Evolutionary conservation across 64 coral and sea anemone genomes (phyloP).

Genomic region (Catalaphyllia jardinei): DNA sequence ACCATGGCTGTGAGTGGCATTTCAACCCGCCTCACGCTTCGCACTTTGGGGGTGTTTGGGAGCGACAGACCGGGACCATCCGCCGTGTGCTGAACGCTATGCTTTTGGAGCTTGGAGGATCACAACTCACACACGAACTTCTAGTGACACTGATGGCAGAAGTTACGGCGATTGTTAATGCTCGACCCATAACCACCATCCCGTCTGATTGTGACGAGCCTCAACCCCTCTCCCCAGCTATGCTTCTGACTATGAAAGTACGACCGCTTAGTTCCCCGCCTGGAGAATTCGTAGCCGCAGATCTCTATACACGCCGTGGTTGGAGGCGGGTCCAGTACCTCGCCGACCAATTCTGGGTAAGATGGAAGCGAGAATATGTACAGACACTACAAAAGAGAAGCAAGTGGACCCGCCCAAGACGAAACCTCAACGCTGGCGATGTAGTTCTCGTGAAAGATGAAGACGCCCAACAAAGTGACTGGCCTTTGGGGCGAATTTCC

Average conservation of each 20-base stretch:
- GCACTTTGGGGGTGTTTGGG: slow-evolving; percentile 45
- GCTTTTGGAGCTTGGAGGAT: slow-evolving; percentile 8
- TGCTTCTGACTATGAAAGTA: neutral
- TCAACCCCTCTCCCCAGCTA: neutral
- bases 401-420: slow-evolving; percentile 15
- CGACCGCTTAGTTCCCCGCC: neutral
- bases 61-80: slow-evolving; percentile 51
- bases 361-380: slow-evolving; percentile 35
- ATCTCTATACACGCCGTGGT: slow-evolving; percentile 15
- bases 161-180: slow-evolving; percentile 23
- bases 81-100: slow-evolving; percentile 35
- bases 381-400: slow-evolving; percentile 41
- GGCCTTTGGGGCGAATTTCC: neutral
- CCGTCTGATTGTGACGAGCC: neutral
- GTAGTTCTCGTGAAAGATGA: neutral
- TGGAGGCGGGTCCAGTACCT: neutral
- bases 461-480: neutral
- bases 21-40: slow-evolving; percentile 52
- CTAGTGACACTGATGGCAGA: slow-evolving; percentile 45
- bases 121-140: slow-evolving; percentile 36
- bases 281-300: neutral
- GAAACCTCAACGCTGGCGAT: slow-evolving; percentile 2
- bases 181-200: neutral
- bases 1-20: slow-evolving; percentile 36
- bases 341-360: too few species aligned